Evolutionary conservation across 2,113 vertebrate species (phyloP), one percentile per base, ranked within the genome.

Genomic region (Balaeniceps rex): DNA sequence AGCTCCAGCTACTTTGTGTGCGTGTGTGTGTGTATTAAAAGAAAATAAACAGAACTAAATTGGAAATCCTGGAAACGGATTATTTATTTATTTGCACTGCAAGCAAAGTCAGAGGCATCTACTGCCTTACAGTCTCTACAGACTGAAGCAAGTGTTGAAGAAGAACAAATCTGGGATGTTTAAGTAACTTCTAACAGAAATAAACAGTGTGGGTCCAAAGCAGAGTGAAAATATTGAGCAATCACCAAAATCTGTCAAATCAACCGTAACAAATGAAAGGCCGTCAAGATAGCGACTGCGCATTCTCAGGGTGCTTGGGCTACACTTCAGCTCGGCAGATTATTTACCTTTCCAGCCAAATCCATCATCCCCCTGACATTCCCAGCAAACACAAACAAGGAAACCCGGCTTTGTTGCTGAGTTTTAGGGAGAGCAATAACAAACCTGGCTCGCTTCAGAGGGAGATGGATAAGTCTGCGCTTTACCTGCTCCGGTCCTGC

Each of bases 31-130:
- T n/a, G 54, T 49, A 88, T 79, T 31, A 11, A 70, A 80, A 44
- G 71, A 95, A 97, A 96, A 96, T 13, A 97, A 97, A 93, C 78
- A 88, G 33, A 51, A 29, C 61, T 70, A n/a, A 86, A 71, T 54
- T 91, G 92, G 80, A 88, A 88, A 66, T 61, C 44, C 79, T 71
- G 83, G 54, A 55, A 79, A 54, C 4, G 8, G 66, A 26, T 65
- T 77, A 78, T 57, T 96, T 68, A 79, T 74, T 94, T 92, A 72
- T 82, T 49, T 71, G 74, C 49, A 47, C 55, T 55, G 46, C 74
- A 76, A 69, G 83, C 66, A 8, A 61, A 76, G 47, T 23, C 47
- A 54, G 80, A 82, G 83, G 68, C 52, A 82, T 16, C 77, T 2
- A 7, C 34, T n/a, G 70, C 83, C 81, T 78, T 23, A 33, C 64